phyloP scores from a whole-genome alignment of 2,888 invertebrate genomes.

The Hypena proboscidalis region DNA sequence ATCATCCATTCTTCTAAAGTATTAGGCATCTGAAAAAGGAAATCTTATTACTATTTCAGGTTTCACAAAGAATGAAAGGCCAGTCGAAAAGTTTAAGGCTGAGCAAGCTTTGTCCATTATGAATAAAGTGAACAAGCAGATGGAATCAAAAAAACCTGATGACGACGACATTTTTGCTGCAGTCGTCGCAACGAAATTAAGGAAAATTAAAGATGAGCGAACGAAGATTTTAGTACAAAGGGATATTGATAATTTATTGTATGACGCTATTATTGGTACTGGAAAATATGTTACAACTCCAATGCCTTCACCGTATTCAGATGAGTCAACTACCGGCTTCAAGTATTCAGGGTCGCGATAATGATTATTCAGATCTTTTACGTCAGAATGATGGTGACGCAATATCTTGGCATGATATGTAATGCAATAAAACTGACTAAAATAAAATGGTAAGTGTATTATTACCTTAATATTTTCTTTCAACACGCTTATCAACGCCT shows the following conservation, averaged over 20 bases:
- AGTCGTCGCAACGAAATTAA: conserved; percentile 32
- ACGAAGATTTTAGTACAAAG: conserved; percentile 37
- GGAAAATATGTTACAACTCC: conserved; percentile 24
- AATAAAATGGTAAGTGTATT: conserved; percentile 18
- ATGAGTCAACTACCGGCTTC: conserved; percentile 20
- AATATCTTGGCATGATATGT: conserved; percentile 24
- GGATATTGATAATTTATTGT: no score
- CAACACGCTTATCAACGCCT: conserved; percentile 20
- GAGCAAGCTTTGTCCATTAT: conserved; percentile 36
- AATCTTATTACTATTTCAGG: conserved; percentile 23
- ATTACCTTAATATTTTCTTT: conserved; percentile 28
- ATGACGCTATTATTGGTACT: conserved; percentile 33
- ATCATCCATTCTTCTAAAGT: conserved; percentile 28
- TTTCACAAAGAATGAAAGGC: conserved; percentile 24
- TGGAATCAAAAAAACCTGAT: conserved; percentile 32
- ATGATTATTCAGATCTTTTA: conserved; percentile 24
- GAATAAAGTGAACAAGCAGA: conserved; percentile 36
- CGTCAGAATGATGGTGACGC: conserved; percentile 19
- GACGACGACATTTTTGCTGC: conserved; percentile 34
- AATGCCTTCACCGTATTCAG: conserved; percentile 30
- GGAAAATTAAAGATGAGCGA: conserved; percentile 37
- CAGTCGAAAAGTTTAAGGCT: conserved; percentile 38
- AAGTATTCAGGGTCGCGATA: conserved; percentile 24
- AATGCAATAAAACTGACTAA: conserved; percentile 22
- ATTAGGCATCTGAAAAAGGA: conserved; percentile 26